Evolutionary conservation across 2,113 vertebrate species (phyloP), one percentile per base, ranked within the genome.

Genomic region (Mirza zaza): DNA sequence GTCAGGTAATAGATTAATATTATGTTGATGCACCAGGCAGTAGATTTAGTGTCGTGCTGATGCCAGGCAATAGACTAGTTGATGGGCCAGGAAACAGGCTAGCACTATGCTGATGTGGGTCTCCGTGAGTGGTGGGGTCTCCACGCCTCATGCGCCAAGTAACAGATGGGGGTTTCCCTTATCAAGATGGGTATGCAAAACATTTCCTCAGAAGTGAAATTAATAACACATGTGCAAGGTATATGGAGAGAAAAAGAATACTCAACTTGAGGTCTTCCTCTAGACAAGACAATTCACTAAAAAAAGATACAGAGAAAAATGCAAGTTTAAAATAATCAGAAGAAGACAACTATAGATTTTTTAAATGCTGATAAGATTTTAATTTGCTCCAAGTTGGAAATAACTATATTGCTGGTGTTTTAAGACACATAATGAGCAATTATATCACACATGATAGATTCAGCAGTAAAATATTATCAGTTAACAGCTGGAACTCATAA

Each of bases 361-460:
- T 95, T 36, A 98, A 97, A 90, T 83, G 8, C 27, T 77, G 85
- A 79, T 91, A 98, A 97, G 52, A 96, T 98, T 98, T 97, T 92
- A 97, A 97, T 97, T 97, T 96, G 73, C 94, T 98, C 96, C 34
- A 93, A 96, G 85, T 94, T 96, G 97, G 95, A 98, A 97, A 97
- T 97, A 98, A 97, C 85, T 86, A 23, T 92, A 88, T 97, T 97
- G 93, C 87, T 98, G 87, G 65, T 96, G 96, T 95, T 98, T 97
- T 97, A 98, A 96, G 92, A n/a, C 63, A 95, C 9, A 92, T 98
- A 98, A 98, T 97, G 91, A 98, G 95, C 87, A 98, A 98, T 98
- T 98, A 97, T 97, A 98, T 90, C 81, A 96, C 90, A 97, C 90
- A 97, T 91, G 96, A 98, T 97, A 97, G 96, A 96, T 97, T 97